phyloP scores from a whole-genome alignment of 2,888 invertebrate genomes.

The Drosophila aldrichi region DNA sequence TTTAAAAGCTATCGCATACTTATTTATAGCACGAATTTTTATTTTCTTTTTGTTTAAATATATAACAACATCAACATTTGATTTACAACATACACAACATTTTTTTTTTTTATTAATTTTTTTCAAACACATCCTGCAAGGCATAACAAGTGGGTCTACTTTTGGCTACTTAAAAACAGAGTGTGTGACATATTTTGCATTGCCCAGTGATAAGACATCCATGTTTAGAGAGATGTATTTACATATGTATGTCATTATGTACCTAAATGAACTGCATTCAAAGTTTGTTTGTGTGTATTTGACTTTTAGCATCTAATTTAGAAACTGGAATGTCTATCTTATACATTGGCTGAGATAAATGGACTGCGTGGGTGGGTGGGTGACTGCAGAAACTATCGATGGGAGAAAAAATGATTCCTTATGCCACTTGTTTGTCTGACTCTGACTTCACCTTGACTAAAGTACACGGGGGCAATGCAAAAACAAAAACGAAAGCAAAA shows the following conservation, averaged over 20 bases:
- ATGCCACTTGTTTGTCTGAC: conserved; percentile 56
- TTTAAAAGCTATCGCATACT: conserved; percentile 41
- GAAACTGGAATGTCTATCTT: too few relatives aligned
- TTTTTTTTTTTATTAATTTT: conserved; percentile 10
- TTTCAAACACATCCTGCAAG: conserved; percentile 25
- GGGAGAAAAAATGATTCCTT: conserved; percentile 28
- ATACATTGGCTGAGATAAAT: not conserved
- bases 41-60: conserved; percentile 58
- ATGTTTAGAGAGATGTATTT: not conserved
- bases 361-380: not conserved
- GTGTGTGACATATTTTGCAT: conserved; percentile 25
- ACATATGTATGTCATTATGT: conserved; percentile 1
- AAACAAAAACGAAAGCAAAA: conserved; percentile 21
- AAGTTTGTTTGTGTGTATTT: not conserved
- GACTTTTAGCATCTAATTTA: not conserved
- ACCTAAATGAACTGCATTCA: not conserved
- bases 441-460: conserved; percentile 79
- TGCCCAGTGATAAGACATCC: conserved; percentile 40
- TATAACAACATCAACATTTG: conserved; percentile 44
- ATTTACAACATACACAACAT: conserved; percentile 14
- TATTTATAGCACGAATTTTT: conserved; percentile 58
- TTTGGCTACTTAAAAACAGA: not conserved
- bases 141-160: conserved; percentile 32
- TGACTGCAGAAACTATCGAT: conserved; percentile 23
- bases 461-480: conserved; percentile 65